A percentile compares a stretch with the other conserved stretches of the same genome.
Evolutionary conservation across 2,113 vertebrate genomes (phyloP).

Genomic region (Petaurus breviceps): DNA sequence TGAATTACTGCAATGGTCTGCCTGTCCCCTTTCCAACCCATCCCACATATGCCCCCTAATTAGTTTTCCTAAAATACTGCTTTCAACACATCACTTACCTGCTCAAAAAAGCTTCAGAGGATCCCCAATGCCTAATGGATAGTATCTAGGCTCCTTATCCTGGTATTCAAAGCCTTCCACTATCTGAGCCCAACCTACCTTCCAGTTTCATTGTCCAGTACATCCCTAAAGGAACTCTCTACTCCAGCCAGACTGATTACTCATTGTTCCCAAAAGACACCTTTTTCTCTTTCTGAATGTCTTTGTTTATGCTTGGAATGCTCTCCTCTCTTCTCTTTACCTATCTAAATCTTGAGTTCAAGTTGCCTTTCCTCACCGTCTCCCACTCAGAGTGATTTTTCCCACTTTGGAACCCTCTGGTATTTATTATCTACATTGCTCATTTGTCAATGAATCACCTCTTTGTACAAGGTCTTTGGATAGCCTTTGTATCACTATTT

Average conservation of each 20-base stretch:
- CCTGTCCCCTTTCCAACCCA: not conserved
- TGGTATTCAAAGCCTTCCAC: not conserved
- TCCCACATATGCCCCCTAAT: not conserved
- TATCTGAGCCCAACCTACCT: not conserved
- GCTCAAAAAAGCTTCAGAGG: not conserved
- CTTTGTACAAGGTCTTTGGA: not conserved
- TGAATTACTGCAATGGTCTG: not conserved
- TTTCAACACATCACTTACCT: not conserved
- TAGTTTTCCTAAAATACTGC: not conserved
- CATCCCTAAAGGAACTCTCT: not conserved
- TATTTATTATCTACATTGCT: not conserved
- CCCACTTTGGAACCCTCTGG: not conserved
- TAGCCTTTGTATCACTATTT: not conserved
- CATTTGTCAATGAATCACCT: not conserved
- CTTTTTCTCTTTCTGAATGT: not conserved
- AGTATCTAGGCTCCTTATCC: not conserved
- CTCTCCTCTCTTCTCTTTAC: not conserved
- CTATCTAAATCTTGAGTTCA: conserved; percentile 1
- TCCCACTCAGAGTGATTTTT: not conserved
- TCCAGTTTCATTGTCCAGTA: not conserved
- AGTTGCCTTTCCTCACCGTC: not conserved
- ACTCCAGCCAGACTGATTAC: not conserved
- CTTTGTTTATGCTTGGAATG: conserved; percentile 31
- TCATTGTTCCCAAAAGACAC: not conserved
- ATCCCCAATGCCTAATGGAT: not conserved